Conservation (phyloP, 2,888 invertebrate species). For the Eupithecia abbreviata region DNA sequence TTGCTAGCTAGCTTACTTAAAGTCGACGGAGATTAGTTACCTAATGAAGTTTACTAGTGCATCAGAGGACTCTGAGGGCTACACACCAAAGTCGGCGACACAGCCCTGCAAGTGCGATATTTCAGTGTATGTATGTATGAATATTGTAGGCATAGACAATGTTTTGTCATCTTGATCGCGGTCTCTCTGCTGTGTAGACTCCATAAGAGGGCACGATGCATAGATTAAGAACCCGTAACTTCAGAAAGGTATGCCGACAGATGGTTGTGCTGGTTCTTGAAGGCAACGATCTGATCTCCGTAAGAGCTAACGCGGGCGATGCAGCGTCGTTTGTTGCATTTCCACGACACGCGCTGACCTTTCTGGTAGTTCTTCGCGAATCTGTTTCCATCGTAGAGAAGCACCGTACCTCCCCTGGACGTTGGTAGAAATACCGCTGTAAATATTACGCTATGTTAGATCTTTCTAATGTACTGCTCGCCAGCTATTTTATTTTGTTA, state of each 20-base stretch:
- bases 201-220: background rate
- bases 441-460: background rate
- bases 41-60: too few species aligned
- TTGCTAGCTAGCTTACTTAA: too few species aligned
- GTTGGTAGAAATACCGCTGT: slow-evolving; percentile 53
- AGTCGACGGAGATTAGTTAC: too few species aligned
- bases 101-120: background rate
- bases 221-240: background rate
- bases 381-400: slow-evolving; percentile 53
- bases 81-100: too few species aligned
- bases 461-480: too few species aligned
- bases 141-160: background rate
- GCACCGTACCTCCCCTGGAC: slow-evolving; percentile 56
- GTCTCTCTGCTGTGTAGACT: background rate
- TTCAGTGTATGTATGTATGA: background rate
- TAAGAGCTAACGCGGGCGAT: slow-evolving; percentile 60
- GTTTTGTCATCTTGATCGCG: background rate
- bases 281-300: slow-evolving; percentile 49
- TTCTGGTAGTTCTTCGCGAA: slow-evolving; percentile 67
- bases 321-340: slow-evolving; percentile 62
- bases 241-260: background rate
- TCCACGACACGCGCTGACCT: slow-evolving; percentile 61
- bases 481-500: too few species aligned
- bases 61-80: too few species aligned
- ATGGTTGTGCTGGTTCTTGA: slow-evolving; percentile 59